phyloP scores from a whole-genome alignment of 2,113 vertebrate genomes.

The Malaclemys terrapin region DNA sequence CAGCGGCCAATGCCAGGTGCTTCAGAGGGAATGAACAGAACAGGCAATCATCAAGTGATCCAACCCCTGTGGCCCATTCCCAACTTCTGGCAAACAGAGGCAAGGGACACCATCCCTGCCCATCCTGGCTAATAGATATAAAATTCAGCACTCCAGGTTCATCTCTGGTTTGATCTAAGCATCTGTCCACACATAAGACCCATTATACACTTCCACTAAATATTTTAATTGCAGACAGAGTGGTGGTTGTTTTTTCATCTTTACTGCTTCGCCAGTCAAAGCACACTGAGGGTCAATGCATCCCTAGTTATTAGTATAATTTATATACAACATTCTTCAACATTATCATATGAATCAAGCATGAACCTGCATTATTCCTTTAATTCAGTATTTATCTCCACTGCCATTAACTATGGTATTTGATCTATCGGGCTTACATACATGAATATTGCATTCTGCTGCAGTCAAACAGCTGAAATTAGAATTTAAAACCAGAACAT shows the following conservation, averaged over 20 bases:
- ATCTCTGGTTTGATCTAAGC: not conserved
- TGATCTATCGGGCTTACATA: constrained; percentile 37
- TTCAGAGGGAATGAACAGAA: too few relatives aligned
- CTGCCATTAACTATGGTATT: constrained; percentile 50
- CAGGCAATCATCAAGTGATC: too few relatives aligned
- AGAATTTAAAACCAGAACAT: constrained; percentile 30
- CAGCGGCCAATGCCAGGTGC: too few relatives aligned
- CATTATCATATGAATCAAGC: constrained; percentile 30
- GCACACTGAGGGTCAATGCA: not conserved
- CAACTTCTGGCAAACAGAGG: too few relatives aligned
- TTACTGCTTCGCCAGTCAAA: constrained; percentile 14
- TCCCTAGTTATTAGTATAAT: constrained; percentile 11
- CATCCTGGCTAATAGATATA: too few relatives aligned
- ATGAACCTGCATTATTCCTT: constrained; percentile 59
- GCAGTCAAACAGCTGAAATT: constrained; percentile 15
- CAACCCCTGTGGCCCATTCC: too few relatives aligned
- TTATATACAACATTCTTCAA: not conserved
- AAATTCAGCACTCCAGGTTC: not conserved
- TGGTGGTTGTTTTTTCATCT: not conserved
- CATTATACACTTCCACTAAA: not conserved
- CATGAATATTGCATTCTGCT: constrained; percentile 59
- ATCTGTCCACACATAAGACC: not conserved
- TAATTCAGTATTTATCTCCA: constrained; percentile 70
- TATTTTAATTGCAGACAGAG: constrained; percentile 2
- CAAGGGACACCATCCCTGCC: too few relatives aligned